phyloP scores from a whole-genome alignment of 2,113 vertebrate species.

The Psittacula cyanocephala region DNA sequence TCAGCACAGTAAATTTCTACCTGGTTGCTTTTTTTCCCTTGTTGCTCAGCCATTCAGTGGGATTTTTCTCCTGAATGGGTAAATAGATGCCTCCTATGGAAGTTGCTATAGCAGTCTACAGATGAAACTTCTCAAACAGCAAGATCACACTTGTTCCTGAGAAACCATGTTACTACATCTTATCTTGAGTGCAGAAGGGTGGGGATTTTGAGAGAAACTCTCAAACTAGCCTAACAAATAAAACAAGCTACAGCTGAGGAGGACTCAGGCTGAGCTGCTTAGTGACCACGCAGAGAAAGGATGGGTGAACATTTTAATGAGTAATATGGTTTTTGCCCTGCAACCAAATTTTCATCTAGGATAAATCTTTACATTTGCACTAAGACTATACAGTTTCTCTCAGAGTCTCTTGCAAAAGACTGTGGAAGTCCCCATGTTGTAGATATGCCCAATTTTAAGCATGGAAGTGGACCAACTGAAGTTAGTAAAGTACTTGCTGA shows the following conservation, averaged over 20 bases:
- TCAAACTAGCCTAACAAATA: not conserved
- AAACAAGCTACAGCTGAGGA: constrained; percentile 36
- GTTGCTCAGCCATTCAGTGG: not conserved
- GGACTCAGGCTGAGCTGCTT: not conserved
- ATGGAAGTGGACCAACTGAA: not conserved
- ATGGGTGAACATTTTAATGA: not conserved
- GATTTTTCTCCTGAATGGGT: not conserved
- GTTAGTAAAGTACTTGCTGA: not conserved
- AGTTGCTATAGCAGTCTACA: not conserved
- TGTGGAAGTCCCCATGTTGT: not conserved
- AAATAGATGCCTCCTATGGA: not conserved
- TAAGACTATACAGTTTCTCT: not conserved
- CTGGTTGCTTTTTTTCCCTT: not conserved
- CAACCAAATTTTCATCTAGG: not conserved
- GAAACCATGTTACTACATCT: not conserved
- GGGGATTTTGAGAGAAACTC: not conserved
- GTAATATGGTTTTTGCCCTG: not conserved
- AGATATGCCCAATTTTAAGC: not conserved
- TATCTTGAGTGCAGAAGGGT: not conserved
- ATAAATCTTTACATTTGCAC: not conserved
- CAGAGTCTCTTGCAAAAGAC: not conserved
- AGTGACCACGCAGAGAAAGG: too few species aligned
- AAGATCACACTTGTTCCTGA: not conserved
- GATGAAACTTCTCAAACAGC: not conserved
- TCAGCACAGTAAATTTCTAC: not conserved